Percentiles rank a stretch among this genome's conserved stretches.
Evolutionary conservation across 1,140 invertebrate species (phyloP).

Genomic region (Heterodera carotae): DNA sequence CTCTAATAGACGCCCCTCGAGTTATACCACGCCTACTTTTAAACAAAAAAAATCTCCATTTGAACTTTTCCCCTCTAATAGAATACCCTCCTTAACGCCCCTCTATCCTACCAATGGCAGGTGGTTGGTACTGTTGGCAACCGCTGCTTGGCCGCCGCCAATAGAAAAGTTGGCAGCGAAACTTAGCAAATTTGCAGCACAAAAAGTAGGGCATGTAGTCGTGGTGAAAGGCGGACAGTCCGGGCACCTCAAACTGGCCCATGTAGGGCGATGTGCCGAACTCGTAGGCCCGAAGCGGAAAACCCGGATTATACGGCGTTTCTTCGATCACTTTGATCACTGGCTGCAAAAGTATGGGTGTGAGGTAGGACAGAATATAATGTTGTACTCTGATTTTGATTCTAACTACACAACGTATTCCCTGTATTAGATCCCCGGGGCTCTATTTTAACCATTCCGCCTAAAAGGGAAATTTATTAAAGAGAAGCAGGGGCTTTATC

Average conservation of each 20-base stretch:
- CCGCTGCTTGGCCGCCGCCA: conserved; percentile 62
- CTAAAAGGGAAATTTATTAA: too few species aligned
- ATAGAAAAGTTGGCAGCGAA: conserved; percentile 64
- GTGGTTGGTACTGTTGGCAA: conserved; percentile 65
- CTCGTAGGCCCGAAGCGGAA: conserved; percentile 61
- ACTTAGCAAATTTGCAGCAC: conserved; percentile 65
- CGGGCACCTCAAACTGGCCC: conserved; percentile 65
- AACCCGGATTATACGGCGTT: conserved; percentile 65
- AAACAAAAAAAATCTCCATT: too few species aligned
- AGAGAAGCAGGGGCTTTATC: too few species aligned
- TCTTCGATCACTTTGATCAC: conserved; percentile 65
- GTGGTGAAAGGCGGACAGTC: conserved; percentile 62
- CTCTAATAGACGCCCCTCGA: too few species aligned
- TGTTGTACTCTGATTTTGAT: too few species aligned
- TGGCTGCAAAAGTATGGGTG: too few species aligned
- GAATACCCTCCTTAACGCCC: background rate
- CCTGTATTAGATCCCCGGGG: too few species aligned
- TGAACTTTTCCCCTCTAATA: too few species aligned
- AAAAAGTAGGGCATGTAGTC: conserved; percentile 66
- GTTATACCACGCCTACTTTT: too few species aligned
- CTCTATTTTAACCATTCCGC: too few species aligned
- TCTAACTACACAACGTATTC: too few species aligned
- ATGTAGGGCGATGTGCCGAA: conserved; percentile 65
- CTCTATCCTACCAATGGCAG: conserved; percentile 52
- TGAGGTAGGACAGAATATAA: too few species aligned